Evolutionary conservation across 2,888 invertebrate species (phyloP).

Genomic region (Mythimna lalbum): DNA sequence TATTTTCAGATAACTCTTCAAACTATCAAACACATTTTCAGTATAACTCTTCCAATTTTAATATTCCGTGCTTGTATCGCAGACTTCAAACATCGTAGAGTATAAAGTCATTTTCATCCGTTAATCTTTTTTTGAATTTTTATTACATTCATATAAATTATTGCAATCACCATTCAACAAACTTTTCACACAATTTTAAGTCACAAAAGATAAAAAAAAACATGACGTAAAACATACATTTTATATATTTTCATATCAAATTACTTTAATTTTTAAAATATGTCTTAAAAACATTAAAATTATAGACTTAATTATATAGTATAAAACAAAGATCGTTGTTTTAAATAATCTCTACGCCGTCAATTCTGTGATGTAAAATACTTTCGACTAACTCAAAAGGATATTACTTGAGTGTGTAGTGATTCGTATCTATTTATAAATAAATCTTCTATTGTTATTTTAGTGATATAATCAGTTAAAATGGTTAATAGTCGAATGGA

Average conservation of each 20-base stretch:
- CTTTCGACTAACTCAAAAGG: constrained; percentile 78
- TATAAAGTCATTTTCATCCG: constrained; percentile 20
- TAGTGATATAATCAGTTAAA: constrained; percentile 60
- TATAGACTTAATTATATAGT: constrained; percentile 81
- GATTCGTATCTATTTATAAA: constrained; percentile 72
- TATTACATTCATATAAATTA: background rate
- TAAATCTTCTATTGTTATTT: constrained; percentile 67
- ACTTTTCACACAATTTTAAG: background rate
- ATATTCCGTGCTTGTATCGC: constrained; percentile 1
- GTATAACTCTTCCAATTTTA: background rate
- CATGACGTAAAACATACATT: constrained; percentile 24
- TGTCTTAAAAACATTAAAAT: constrained; percentile 66
- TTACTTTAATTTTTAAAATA: constrained; percentile 48
- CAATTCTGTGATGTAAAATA: constrained; percentile 89
- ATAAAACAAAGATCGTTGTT: constrained; percentile 79
- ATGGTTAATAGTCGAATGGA: constrained; percentile 48
- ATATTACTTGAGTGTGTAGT: constrained; percentile 80
- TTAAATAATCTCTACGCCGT: constrained; percentile 89
- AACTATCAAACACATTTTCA: constrained; percentile 3
- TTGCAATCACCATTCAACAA: background rate
- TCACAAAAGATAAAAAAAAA: constrained; percentile 3
- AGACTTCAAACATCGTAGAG: constrained; percentile 34
- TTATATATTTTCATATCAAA: constrained; percentile 36
- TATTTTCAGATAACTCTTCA: constrained; percentile 4
- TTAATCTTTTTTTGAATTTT: background rate